Base-by-base conservation (phyloP, 1,140 invertebrate genomes). In the Drosophila orosa region DNA sequence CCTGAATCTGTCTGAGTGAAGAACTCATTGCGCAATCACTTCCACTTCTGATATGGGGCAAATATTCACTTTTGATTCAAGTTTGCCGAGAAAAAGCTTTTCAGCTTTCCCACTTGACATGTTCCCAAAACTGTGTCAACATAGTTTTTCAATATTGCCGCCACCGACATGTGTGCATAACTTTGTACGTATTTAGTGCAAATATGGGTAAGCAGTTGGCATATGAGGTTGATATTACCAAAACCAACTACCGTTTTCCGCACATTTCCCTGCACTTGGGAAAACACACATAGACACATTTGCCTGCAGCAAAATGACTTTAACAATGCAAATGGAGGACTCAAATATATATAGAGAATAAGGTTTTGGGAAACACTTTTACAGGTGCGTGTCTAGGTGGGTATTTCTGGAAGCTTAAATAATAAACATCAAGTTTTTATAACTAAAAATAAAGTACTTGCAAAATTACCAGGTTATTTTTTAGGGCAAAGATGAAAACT, bases 191-290 rank as follows among this genome's bases (percentile, higher is more conserved):
- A 58, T 69, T 31, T 58, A 57, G 42, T 57, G 29, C 66, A 71
- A 58, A 57, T 71, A 58, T 71, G 42, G 56, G 69, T 61, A 44
- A 60, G 39, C 56, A 71, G 55, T 37, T 73, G 69, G 44, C 56
- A 72, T 73, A 44, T 39, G 55, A 60, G 56, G 67, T 71, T 71
- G 33, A 71, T 71, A 71, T 71, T 71, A 73, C 67, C 69, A 25
- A 73, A 73, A 61, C 69, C 37, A 52, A 73, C 67, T 61, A 52
- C 45, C 56, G 45, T 10, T 24, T 33, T 29, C 37, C 13, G 3
- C 44, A 55, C 57, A 73, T 74, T 56, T 48, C 42, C 73, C 29
- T 47, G 61, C 52, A 67, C 72, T 75, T 59, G 39, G 17, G 47
- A 31, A 66, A 62, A 62, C 52, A 74, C 52, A 57, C 25, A 68